A percentile compares a stretch with the other conserved stretches of the same genome.
Evolutionary conservation across 2,888 invertebrate species (phyloP).

Genomic region (Cepaea hortensis): DNA sequence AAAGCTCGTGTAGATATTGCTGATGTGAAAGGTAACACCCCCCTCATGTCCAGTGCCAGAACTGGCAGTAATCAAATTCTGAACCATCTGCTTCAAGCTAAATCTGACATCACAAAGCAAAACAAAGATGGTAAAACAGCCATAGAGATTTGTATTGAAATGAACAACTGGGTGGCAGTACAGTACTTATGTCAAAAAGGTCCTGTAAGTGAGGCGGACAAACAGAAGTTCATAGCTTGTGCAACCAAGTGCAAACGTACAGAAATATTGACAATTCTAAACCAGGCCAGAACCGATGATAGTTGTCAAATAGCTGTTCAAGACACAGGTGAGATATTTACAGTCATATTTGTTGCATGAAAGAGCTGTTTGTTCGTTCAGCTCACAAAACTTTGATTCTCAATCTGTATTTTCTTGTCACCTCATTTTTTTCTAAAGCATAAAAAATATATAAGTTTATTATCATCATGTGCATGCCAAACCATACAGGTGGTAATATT

Average conservation of each 20-base stretch:
- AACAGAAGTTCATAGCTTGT: neutral
- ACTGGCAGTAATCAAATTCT: neutral
- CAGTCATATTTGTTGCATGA: no score
- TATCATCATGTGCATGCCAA: no score
- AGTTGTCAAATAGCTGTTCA: neutral
- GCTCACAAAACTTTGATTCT: no score
- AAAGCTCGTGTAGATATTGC: neutral
- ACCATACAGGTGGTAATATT: no score
- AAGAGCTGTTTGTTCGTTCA: no score
- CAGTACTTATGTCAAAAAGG: neutral
- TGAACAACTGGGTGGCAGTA: neutral
- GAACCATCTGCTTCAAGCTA: neutral
- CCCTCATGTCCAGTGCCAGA: neutral
- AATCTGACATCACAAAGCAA: neutral
- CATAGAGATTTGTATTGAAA: neutral
- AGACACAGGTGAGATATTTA: neutral
- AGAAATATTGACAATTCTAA: neutral
- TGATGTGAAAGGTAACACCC: constrained; percentile 16
- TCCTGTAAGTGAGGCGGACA: neutral
- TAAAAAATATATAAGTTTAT: no score
- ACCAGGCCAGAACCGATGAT: neutral
- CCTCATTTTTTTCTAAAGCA: no score
- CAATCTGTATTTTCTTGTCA: no score
- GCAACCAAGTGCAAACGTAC: neutral
- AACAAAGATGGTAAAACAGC: constrained; percentile 1